These are phyloP conservation scores for Metellina segmentata DNA, from an alignment of 2,888 invertebrate genomes.

Conservation along the genomic window DNA sequence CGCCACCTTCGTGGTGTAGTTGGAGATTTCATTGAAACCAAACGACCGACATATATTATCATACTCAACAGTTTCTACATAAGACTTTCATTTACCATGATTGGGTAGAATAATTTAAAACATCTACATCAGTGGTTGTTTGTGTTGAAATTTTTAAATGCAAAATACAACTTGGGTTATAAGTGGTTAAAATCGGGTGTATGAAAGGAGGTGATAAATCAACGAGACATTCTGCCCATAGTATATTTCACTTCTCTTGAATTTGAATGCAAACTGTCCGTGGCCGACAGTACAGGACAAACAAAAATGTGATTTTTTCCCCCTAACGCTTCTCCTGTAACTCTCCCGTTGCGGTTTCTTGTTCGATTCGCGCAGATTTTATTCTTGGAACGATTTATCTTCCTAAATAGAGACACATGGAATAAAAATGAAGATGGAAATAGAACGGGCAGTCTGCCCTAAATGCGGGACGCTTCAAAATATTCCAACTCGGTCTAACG, in stretches of 20 bases:
- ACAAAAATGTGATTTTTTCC: background rate
- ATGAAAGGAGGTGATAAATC: background rate
- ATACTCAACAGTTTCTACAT: no score
- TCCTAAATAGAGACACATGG: background rate
- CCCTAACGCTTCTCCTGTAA: background rate
- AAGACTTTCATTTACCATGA: no score
- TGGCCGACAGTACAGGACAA: background rate
- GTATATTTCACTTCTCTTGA: background rate
- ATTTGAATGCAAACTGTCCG: constrained; percentile 1
- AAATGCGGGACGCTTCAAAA: constrained; percentile 47
- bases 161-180: no score
- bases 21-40: no score
- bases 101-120: no score
- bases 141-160: no score
- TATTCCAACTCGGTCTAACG: constrained; percentile 47
- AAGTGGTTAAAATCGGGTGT: background rate
- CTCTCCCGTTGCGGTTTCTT: background rate
- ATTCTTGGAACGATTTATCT: constrained; percentile 30
- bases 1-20: no score
- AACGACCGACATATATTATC: no score
- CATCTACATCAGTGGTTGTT: no score
- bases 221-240: background rate
- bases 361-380: constrained; percentile 29
- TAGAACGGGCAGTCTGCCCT: constrained; percentile 35
- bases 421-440: constrained; percentile 26